Conservation (phyloP, 1,140 invertebrate species). For the Dendrolimus punctatus region DNA sequence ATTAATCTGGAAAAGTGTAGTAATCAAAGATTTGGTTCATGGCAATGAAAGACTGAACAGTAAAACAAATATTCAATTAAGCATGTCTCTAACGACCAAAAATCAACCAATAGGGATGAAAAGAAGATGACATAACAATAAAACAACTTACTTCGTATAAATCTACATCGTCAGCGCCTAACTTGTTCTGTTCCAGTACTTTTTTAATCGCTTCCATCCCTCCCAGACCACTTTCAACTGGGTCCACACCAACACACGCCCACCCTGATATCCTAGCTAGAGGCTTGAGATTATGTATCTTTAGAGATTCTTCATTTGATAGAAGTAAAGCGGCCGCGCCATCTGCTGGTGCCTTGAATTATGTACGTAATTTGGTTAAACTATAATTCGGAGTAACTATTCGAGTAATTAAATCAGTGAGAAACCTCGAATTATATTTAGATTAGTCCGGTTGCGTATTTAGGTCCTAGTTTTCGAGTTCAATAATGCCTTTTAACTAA, state of each 20-base stretch:
- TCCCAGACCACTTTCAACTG: slow-evolving; percentile 88
- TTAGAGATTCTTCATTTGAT: slow-evolving; percentile 90
- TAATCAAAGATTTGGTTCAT: background rate
- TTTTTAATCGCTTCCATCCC: slow-evolving; percentile 91
- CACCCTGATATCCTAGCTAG: slow-evolving; percentile 84
- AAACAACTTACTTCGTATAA: slow-evolving; percentile 85
- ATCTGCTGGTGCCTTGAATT: slow-evolving; percentile 86
- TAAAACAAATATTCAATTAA: no score
- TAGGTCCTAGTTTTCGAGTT: no score
- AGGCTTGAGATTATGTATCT: slow-evolving; percentile 83
- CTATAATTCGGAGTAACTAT: no score
- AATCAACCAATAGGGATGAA: no score
- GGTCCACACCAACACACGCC: slow-evolving; percentile 84
- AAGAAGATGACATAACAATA: no score
- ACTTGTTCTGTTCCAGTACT: slow-evolving; percentile 80
- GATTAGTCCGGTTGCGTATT: no score
- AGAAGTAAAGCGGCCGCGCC: slow-evolving; percentile 94
- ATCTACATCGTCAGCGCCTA: slow-evolving; percentile 89
- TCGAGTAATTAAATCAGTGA: no score
- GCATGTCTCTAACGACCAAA: no score
- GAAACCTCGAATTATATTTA: no score
- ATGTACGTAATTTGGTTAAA: no score
- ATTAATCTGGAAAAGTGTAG: slow-evolving; percentile 73
- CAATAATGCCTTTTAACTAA: no score
- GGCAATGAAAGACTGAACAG: no score